Base-by-base conservation (phyloP, 2,113 vertebrate genomes). In the Onychostruthus taczanowskii region DNA sequence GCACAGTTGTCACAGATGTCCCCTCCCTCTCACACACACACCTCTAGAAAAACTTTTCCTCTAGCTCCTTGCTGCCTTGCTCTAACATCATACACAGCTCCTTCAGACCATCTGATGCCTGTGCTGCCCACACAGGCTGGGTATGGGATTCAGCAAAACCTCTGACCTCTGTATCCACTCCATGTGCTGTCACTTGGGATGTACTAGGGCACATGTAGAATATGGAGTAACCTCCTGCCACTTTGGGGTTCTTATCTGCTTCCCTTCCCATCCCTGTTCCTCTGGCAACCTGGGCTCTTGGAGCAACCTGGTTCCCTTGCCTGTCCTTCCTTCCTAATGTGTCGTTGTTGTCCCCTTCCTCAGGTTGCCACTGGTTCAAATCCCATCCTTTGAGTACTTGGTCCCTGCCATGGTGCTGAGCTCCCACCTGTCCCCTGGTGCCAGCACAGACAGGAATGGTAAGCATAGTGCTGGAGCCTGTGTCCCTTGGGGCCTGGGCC, bases 341-440 rank as follows among this genome's bases (percentile, higher is more conserved):
- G 27, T 6, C 5, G 5, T 82, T 89, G 37, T 66, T 96, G 35
- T 96, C 50, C 26, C 27, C 58, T 58, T 95, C 79, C 87, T 70
- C 94, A 99, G 98, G 95, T 81, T 99, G 73, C 98, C 98, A 0
- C 95, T 99, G 88, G 87, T 99, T 79, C 98, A 99, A 79, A 98
- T 98, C 76, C 98, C 98, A 18, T 98, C 98, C 30, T 97, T 99
- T 6, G 98, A 99, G 88, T 98, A 98, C 91, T 96, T 99, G 82
- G 94, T 98, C 68, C 98, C 98, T 69, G 98, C 98, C 62, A 75
- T 98, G 84, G 94, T 98, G 86, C 93, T 99, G 89, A 98, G 93
- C 85, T 98, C 95, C 66, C 97, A 97, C 76, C 78, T 84, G 50
- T 91, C 96, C 33, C 50, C 67, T 1, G 2, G n/a, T 43, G 84